A percentile compares a stretch with the other conserved stretches of the same genome.
These are phyloP conservation scores for Neosilurus hyrtlii DNA, from an alignment of 2,797 vertebrate species.

Conservation along the genomic window DNA sequence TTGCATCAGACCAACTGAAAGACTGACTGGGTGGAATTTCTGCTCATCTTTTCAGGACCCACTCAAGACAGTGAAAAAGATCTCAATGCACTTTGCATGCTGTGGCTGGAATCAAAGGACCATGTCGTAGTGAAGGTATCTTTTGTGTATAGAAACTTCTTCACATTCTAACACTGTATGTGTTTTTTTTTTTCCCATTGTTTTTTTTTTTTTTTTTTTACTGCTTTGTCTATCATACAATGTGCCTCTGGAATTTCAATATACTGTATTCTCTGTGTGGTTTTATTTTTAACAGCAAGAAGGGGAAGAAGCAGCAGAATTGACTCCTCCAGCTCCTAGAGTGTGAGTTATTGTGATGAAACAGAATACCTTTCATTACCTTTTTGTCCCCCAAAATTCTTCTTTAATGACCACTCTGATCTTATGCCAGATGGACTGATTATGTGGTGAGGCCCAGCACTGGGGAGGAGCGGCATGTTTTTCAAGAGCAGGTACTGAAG, in stretches of 20 bases:
- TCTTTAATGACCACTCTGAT: neutral
- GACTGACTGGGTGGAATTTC: neutral
- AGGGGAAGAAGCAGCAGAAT: slow-evolving; percentile 86
- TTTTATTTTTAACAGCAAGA: slow-evolving; percentile 72
- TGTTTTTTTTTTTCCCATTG: neutral
- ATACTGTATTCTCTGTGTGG: neutral
- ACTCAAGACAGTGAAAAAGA: slow-evolving; percentile 91
- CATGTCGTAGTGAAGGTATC: slow-evolving; percentile 87
- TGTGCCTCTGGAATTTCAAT: neutral
- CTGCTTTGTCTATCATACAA: neutral
- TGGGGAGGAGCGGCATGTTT: slow-evolving; percentile 91
- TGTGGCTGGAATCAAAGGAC: slow-evolving; percentile 97
- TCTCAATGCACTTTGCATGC: slow-evolving; percentile 86
- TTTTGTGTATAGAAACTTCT: neutral
- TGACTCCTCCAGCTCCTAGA: slow-evolving; percentile 82
- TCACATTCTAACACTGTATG: neutral
- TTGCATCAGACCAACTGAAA: neutral
- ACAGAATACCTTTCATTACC: neutral
- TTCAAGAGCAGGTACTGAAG: slow-evolving; percentile 89
- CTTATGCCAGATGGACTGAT: slow-evolving; percentile 86
- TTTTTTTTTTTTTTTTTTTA: neutral
- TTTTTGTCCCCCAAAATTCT: neutral
- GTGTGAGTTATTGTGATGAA: slow-evolving; percentile 76
- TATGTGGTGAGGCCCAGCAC: slow-evolving; percentile 97
- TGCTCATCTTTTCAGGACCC: slow-evolving; percentile 68